phyloP scores from a whole-genome alignment of 2,888 invertebrate genomes.

The Tiliacea citrago region DNA sequence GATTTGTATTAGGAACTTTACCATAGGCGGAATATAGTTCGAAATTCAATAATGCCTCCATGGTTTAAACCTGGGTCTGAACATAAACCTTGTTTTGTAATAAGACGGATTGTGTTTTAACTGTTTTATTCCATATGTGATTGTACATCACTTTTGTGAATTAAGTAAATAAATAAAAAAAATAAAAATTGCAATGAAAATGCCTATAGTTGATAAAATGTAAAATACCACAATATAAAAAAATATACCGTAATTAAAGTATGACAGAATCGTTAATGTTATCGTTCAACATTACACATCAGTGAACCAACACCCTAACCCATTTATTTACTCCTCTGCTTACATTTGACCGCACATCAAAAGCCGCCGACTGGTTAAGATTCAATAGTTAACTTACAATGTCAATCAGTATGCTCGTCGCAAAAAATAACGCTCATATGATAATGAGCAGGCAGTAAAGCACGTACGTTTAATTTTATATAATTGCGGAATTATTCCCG shows the following conservation, averaged over 20 bases:
- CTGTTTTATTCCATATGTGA: too few species aligned
- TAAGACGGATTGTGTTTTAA: too few species aligned
- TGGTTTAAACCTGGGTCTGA: too few species aligned
- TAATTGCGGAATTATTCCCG: slow-evolving; percentile 50
- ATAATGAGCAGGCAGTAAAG: slow-evolving; percentile 36
- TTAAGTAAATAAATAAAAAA: too few species aligned
- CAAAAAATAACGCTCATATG: slow-evolving; percentile 46
- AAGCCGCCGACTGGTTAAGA: slow-evolving; percentile 57
- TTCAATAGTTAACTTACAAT: slow-evolving; percentile 49
- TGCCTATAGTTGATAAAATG: too few species aligned
- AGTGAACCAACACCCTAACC: slow-evolving; percentile 36
- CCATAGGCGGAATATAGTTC: too few species aligned
- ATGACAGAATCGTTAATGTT: too few species aligned
- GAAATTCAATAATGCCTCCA: too few species aligned
- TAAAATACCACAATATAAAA: background rate
- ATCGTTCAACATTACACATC: background rate
- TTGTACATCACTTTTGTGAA: too few species aligned
- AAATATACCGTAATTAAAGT: background rate
- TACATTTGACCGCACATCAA: slow-evolving; percentile 50
- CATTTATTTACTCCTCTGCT: slow-evolving; percentile 23
- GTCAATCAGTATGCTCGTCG: slow-evolving; percentile 40
- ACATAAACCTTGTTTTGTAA: too few species aligned
- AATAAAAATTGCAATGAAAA: too few species aligned
- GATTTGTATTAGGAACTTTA: too few species aligned
- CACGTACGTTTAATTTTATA: slow-evolving; percentile 48